Conservation (phyloP, 1,140 invertebrate genomes). For the Whitmania pigra region DNA sequence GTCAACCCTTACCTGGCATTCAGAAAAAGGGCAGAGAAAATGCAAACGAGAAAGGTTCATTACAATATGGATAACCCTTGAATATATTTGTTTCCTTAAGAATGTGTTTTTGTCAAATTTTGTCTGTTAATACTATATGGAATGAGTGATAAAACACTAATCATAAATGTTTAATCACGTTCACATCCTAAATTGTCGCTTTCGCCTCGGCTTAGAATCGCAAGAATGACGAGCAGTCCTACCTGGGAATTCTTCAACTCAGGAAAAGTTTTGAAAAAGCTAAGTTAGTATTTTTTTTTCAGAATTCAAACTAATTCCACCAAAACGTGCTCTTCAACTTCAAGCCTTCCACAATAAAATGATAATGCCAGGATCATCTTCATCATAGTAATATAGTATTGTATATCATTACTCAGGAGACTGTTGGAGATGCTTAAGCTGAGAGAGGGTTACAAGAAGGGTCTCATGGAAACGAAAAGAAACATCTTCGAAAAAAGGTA, state of each 20-base stretch:
- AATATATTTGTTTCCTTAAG: neutral
- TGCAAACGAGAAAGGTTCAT: constrained; percentile 85
- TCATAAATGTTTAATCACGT: neutral
- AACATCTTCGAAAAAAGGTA: neutral
- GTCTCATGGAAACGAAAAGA: constrained; percentile 1
- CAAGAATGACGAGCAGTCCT: constrained; percentile 96
- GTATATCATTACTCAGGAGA: neutral
- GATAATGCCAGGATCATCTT: neutral
- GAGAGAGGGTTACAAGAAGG: constrained; percentile 2
- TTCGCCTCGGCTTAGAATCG: constrained; percentile 53
- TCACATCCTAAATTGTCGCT: constrained; percentile 13
- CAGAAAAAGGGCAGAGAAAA: constrained; percentile 87
- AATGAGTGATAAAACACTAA: neutral
- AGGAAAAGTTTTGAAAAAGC: constrained; percentile 77
- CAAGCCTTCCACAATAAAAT: neutral
- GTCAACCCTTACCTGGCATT: constrained; percentile 96
- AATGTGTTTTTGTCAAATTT: neutral
- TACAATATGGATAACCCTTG: neutral
- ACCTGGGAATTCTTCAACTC: constrained; percentile 97
- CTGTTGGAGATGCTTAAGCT: constrained; percentile 15
- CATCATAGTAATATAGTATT: constrained; percentile 20
- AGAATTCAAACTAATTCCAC: neutral
- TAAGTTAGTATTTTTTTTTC: constrained; percentile 44
- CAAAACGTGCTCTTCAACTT: neutral
- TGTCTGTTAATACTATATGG: neutral